Conservation (phyloP, 2,797 vertebrate species). For the Carcharodon carcharias region DNA sequence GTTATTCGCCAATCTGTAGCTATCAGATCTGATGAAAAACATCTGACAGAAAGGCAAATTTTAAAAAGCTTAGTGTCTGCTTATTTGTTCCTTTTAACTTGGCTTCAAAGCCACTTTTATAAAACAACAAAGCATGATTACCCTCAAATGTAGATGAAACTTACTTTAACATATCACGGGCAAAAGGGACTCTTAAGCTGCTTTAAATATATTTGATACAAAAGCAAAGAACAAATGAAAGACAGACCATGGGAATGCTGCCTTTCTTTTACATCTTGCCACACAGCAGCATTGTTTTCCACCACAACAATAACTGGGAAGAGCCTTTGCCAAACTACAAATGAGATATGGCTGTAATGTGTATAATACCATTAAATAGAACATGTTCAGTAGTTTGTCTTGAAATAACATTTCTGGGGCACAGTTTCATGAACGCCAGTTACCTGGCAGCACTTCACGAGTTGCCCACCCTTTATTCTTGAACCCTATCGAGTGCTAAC, state of each 20-base stretch:
- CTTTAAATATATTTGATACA: constrained; percentile 4
- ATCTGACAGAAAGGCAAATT: constrained; percentile 22
- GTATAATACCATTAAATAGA: constrained; percentile 5
- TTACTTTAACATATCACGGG: constrained; percentile 22
- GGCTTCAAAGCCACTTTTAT: constrained; percentile 15
- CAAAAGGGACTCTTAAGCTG: constrained; percentile 28
- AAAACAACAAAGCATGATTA: constrained; percentile 23
- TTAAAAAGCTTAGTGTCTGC: background rate
- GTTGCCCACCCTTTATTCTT: background rate
- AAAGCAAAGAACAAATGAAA: constrained; percentile 4
- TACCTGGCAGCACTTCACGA: background rate
- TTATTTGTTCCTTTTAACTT: constrained; percentile 36
- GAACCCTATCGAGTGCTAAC: background rate
- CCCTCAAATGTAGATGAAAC: constrained; percentile 30
- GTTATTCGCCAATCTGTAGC: constrained; percentile 28
- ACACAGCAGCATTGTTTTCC: background rate
- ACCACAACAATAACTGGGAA: constrained; percentile 14
- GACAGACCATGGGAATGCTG: background rate
- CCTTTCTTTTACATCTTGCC: background rate
- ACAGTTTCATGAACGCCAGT: background rate
- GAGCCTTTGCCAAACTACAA: constrained; percentile 27
- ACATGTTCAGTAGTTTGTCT: background rate
- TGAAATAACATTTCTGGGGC: background rate
- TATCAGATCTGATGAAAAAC: constrained; percentile 33
- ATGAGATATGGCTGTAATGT: background rate